Base-by-base conservation (phyloP, 1,140 invertebrate species). In the Anastrepha obliqua region DNA sequence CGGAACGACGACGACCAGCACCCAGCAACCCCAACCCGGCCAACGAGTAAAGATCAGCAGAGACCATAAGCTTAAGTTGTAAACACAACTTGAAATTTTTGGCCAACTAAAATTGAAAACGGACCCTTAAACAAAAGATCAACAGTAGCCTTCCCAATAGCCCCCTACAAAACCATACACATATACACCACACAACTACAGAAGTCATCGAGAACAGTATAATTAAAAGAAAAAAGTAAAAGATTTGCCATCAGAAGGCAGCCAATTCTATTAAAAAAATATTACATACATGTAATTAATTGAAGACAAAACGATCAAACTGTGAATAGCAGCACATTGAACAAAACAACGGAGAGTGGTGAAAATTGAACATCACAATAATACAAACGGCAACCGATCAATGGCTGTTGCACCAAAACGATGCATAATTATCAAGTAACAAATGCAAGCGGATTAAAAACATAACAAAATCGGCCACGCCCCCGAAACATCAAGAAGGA, bases 1-100 rank as follows among this genome's bases (percentile, higher is more conserved):
- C 74, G n/a, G 47, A 81, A 81, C 74, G 47, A 81, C 74, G 51
- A 81, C 74, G 74, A 81, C 44, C 47, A 81, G 17, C 44, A 55
- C 47, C 44, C n/a, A 9, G 9, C n/a, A 81, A 51, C 44, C 74
- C 44, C 74, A 55, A 17, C 2, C 9, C 74, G 74, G 47, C 74
- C n/a, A 81, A 81, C 47, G 20, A 55, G 17, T 58, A 2, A 58
- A 81, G 47, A 58, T n/a, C n/a, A 81, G 8, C 74, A 58, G n/a
- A 13, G 11, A 58, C 4, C 74, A 20, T 3, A 78, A 78, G 42
- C 70, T 78, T 47, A n/a, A 29, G n/a, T 81, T 81, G 44, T 47
- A 74, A 15, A 29, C 20, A 39, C 20, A 42, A 15, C 29, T 67
- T 67, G 39, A 67, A 39, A 13, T 29, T 29, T 29, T 29, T 29